Evolutionary conservation across 2,113 vertebrate genomes (phyloP), one percentile per base, ranked within the genome.

Genomic region (Thalassoma bifasciatum): DNA sequence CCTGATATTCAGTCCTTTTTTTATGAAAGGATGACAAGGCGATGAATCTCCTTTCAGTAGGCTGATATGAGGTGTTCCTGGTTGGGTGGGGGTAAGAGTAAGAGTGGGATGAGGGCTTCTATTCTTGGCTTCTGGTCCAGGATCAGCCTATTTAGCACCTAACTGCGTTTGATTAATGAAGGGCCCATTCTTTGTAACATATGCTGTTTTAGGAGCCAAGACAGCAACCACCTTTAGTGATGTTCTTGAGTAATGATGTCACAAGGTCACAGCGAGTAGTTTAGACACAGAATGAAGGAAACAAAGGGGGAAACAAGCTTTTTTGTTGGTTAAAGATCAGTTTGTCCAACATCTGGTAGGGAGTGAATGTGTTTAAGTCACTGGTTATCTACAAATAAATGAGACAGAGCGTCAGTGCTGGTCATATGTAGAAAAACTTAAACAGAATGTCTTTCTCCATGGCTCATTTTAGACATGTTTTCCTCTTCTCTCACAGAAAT

Each of bases 101-200:
- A 14, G 22, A n/a, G n/a, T n/a, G n/a, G n/a, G n/a, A 1, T 49
- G 11, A 30, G 16, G 56, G 65, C 4, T 21, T 38, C 65, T 75
- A 26, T 42, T 79, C 88, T 88, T 86, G 87, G 21, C 89, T 91
- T 68, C 90, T 88, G 88, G 87, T 92, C 53, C 51, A 89, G 88
- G 93, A 93, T 87, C 92, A 86, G 93, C 88, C 93, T 93, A 92
- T 94, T 95, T 94, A 94, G 92, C 74, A 85, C 86, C 93, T 95
- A 95, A 91, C 86, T 93, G 87, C 90, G 84, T 78, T 91, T 96
- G 95, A 96, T 96, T 95, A 94, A 97, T 96, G 94, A 91, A 82
- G 57, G 66, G 79, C 78, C 89, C 82, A 85, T 93, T 93, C 91
- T 84, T 73, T 58, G 70, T 85, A 93, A 92, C 94, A 91, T 92